These are phyloP conservation scores for Rotaria macrura DNA, from an alignment of 2,888 invertebrate species.

Conservation along the genomic window DNA sequence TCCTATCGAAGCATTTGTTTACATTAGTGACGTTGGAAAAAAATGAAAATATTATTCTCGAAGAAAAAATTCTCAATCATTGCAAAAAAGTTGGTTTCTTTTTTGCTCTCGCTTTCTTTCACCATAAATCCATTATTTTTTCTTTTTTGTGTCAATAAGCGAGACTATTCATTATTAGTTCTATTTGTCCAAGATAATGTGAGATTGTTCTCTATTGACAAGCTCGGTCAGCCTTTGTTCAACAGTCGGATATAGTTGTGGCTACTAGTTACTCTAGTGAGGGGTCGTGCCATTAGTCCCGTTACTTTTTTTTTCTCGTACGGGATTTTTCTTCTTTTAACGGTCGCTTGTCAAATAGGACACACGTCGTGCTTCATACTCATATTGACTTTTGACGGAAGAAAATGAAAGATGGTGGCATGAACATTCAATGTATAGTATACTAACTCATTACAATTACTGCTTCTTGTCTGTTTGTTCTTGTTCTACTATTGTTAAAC, in stretches of 20 bases:
- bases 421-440: not conserved
- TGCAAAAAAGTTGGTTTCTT: not conserved
- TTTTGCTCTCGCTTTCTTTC: not conserved
- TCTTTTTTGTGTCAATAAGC: not conserved
- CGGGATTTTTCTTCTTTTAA: not conserved
- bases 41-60: no score
- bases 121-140: not conserved
- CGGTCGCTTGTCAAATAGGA: not conserved
- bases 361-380: not conserved
- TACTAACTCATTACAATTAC: not conserved
- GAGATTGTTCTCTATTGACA: not conserved
- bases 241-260: not conserved
- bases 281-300: not conserved
- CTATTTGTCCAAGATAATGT: not conserved
- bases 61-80: no score
- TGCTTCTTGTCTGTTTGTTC: not conserved
- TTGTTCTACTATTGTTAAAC: not conserved
- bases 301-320: not conserved
- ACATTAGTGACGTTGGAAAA: no score
- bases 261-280: not conserved
- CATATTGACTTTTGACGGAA: conserved; percentile 9
- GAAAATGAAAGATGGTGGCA: not conserved
- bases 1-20: no score
- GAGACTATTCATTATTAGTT: not conserved
- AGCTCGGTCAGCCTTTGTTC: conserved; percentile 1